phyloP scores from a whole-genome alignment of 2,113 vertebrate species.

The Dinomys branickii region DNA sequence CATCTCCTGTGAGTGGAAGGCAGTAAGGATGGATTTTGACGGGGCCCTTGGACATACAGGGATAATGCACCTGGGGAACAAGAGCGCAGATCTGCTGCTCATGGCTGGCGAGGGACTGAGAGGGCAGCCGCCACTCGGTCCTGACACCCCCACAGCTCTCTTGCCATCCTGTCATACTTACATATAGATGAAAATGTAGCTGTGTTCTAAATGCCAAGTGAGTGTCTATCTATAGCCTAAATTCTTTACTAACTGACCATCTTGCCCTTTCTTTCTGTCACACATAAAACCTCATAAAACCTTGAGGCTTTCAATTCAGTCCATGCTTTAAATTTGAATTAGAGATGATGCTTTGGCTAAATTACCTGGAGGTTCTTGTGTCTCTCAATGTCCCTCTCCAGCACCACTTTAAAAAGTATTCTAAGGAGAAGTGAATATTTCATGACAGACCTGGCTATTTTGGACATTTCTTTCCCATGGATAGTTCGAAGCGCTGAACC shows the following conservation, averaged over 20 bases:
- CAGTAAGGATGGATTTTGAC: neutral
- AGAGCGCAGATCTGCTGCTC: neutral
- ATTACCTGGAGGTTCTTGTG: neutral
- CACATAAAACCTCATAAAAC: neutral
- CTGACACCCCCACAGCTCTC: neutral
- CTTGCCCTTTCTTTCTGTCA: neutral
- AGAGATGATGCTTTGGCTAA: neutral
- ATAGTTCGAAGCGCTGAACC: constrained; percentile 84
- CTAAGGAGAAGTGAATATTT: neutral
- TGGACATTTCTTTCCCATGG: constrained; percentile 86
- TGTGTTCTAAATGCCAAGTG: neutral
- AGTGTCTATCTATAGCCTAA: neutral
- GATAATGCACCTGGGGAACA: fast-evolving
- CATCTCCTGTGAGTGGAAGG: neutral
- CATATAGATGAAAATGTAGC: neutral
- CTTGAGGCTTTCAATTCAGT: neutral
- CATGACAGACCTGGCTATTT: constrained; percentile 85
- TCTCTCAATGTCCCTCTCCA: neutral
- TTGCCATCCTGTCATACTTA: neutral
- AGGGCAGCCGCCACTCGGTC: fast-evolving
- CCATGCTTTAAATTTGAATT: neutral
- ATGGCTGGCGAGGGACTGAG: too few relatives aligned
- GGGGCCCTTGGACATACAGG: neutral
- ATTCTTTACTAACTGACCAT: neutral
- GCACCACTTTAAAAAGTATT: neutral